A percentile compares a stretch with the other conserved stretches of the same genome.
Evolutionary conservation across 1,140 invertebrate species (phyloP).

Genomic region (Colletes latitarsis): DNA sequence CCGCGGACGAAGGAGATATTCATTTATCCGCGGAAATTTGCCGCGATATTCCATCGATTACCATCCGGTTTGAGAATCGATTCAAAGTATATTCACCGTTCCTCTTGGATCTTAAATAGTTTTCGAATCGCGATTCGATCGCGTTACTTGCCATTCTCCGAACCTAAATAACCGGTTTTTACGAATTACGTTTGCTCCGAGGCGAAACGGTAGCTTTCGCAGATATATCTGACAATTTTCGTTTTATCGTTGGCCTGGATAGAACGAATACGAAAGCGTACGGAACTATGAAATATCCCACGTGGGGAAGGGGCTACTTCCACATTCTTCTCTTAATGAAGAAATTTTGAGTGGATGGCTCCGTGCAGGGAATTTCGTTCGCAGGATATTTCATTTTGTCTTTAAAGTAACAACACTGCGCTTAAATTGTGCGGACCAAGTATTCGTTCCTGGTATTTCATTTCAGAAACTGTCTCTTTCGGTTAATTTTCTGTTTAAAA

Average conservation of each 20-base stretch:
- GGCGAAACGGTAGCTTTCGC: too few species aligned
- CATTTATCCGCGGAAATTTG: slow-evolving; percentile 4
- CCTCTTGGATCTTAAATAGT: not conserved
- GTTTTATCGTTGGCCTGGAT: not conserved
- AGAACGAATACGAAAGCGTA: not conserved
- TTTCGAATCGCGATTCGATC: not conserved
- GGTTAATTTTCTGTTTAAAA: too few species aligned
- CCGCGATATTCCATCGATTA: not conserved
- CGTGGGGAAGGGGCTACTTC: not conserved
- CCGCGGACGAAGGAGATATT: slow-evolving; percentile 3
- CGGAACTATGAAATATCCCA: slow-evolving; percentile 10
- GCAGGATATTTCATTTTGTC: not conserved
- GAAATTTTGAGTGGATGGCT: slow-evolving; percentile 2
- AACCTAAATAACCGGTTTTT: not conserved
- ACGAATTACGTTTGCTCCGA: not conserved
- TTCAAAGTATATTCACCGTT: not conserved
- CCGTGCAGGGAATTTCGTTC: not conserved
- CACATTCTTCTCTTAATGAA: slow-evolving; percentile 23
- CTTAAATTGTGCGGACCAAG: not conserved
- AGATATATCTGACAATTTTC: not conserved
- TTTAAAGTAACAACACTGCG: not conserved
- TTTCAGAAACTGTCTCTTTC: not conserved
- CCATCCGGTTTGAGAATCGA: not conserved
- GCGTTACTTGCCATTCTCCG: too few species aligned
- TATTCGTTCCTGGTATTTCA: not conserved